Conservation (phyloP, 2,888 invertebrate genomes). For the Notocelia uddmanniana region DNA sequence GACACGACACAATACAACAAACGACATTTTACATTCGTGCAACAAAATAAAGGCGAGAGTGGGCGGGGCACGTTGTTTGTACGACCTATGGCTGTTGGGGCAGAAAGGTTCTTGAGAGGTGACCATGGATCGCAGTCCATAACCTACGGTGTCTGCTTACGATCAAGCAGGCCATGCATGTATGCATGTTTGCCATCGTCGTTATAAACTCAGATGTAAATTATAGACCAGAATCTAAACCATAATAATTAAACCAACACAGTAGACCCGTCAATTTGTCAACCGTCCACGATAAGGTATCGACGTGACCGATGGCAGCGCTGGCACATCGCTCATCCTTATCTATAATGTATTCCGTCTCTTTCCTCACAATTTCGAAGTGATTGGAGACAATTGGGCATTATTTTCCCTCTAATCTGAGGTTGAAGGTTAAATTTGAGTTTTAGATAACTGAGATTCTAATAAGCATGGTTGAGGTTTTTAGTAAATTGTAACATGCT, state of each 20-base stretch:
- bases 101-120: too few species aligned
- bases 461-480: too few species aligned
- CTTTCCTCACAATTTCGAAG: conserved; percentile 41
- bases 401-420: conserved; percentile 28
- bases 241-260: conserved; percentile 23
- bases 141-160: too few species aligned
- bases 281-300: conserved; percentile 39
- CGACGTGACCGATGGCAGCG: conserved; percentile 35
- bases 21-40: too few species aligned
- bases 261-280: conserved; percentile 43
- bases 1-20: too few species aligned
- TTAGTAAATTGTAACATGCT: too few species aligned
- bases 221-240: neutral
- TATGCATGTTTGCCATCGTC: too few species aligned
- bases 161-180: too few species aligned
- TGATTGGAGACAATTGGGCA: conserved; percentile 35
- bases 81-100: too few species aligned
- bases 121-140: too few species aligned
- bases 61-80: too few species aligned
- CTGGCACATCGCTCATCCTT: conserved; percentile 51
- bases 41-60: too few species aligned
- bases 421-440: conserved; percentile 23
- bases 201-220: neutral
- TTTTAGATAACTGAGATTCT: neutral
- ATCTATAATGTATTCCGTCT: conserved; percentile 54